Evolutionary conservation across 2,113 vertebrate species (phyloP).

Genomic region (Taxidea taxus): DNA sequence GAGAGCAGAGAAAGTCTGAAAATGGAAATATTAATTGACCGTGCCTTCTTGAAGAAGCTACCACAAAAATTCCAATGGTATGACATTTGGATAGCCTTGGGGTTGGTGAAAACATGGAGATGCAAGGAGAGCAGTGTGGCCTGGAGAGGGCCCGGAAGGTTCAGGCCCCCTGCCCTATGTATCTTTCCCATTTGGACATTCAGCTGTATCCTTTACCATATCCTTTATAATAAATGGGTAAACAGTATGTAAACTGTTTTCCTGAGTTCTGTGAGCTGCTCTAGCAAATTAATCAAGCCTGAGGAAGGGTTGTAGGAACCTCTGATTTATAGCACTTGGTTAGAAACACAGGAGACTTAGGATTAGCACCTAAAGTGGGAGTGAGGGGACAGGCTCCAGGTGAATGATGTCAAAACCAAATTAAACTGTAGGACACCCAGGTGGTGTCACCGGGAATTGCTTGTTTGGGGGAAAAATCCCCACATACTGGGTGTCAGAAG

Average conservation of each 20-base stretch:
- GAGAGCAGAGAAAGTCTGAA: background rate
- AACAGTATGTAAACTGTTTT: background rate
- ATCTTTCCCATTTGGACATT: background rate
- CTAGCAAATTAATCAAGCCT: background rate
- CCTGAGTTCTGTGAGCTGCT: background rate
- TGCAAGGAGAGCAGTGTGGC: no score
- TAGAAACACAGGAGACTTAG: background rate
- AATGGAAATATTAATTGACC: background rate
- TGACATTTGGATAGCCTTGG: background rate
- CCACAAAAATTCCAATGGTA: background rate
- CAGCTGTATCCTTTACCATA: background rate
- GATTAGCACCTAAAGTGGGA: background rate
- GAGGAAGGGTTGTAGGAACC: background rate
- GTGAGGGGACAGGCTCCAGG: background rate
- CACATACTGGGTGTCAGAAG: background rate
- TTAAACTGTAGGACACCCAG: background rate
- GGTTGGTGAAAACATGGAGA: background rate
- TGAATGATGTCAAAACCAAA: background rate
- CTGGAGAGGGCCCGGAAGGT: background rate
- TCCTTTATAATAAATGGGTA: background rate
- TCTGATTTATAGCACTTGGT: background rate
- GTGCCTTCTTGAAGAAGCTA: background rate
- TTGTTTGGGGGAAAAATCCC: no score
- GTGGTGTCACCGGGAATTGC: background rate
- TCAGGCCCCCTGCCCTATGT: accelerated